Evolutionary conservation across 2,113 vertebrate genomes (phyloP).

Genomic region (Tyto alba): DNA sequence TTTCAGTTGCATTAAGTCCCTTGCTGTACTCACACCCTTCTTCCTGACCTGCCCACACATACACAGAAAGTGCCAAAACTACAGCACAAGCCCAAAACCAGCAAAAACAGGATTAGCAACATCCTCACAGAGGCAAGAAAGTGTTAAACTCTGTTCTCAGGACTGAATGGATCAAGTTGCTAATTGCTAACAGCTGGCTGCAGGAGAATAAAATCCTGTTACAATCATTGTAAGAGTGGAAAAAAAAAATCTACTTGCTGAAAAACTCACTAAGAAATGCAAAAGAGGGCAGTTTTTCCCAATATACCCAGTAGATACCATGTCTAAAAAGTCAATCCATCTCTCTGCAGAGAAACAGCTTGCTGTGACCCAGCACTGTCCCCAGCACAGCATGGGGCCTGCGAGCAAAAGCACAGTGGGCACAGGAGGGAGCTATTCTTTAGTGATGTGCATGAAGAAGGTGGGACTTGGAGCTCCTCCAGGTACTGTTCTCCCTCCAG

Average conservation of each 20-base stretch:
- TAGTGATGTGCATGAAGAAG: conserved; percentile 11
- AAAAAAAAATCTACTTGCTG: not conserved
- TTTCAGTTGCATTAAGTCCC: not conserved
- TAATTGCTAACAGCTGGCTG: conserved; percentile 65
- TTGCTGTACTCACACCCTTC: not conserved
- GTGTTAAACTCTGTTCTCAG: conserved; percentile 47
- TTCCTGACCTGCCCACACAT: not conserved
- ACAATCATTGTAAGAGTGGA: not conserved
- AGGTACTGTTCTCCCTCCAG: conserved; percentile 44
- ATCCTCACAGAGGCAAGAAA: conserved; percentile 49
- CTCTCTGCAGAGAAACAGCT: not conserved
- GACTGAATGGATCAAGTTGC: conserved; percentile 49
- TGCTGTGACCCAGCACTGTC: not conserved
- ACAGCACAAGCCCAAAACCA: not conserved
- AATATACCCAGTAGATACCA: not conserved
- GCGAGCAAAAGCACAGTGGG: not conserved
- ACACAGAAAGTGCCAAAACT: not conserved
- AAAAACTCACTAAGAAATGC: not conserved
- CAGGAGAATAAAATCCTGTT: conserved; percentile 41
- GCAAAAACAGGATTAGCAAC: conserved; percentile 44
- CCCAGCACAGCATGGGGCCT: not conserved
- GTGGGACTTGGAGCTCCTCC: conserved; percentile 54
- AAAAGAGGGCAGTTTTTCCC: not conserved
- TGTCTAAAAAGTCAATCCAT: not conserved
- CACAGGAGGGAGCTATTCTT: conserved; percentile 14